Evolutionary conservation across 2,888 invertebrate species (phyloP), one percentile per base, ranked within the genome.

Genomic region (Sepiola atlantica): DNA sequence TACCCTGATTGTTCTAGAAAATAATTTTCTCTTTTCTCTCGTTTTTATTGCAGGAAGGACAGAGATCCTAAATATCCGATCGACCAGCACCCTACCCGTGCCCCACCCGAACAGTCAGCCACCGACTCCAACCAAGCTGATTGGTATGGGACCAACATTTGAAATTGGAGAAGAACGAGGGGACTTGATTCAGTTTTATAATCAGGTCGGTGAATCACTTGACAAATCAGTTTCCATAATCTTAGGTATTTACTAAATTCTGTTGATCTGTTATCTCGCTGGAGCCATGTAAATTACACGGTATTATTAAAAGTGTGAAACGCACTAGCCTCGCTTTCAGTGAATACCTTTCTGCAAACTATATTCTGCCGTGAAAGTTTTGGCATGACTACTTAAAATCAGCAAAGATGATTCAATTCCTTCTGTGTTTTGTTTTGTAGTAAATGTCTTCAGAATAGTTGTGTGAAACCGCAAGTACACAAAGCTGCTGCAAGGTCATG

Each of bases 161-260:
- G 97, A 97, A 94, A 96, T 96, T 95, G 96, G 96, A 91, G 97
- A 97, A 94, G 98, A 98, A 96, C 98, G 98, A 96, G 99, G 98
- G 28, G 99, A 99, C 97, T 98, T 99, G 95, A 99, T 99, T 96
- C 98, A 98, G 97, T 99, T 99, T 97, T 99, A 99, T 97, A 99
- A 99, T 97, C 94, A 95, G 95, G 97, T 97, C 94, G 95, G 96
- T 95, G 32, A 55, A 3, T n/a, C 3, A 35, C 21, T 61, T 35
- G 14, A 90, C n/a, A 54, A 32, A 35, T 77, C 14, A 32, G 0
- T 32, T 28, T 77, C 35, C 55, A 24, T 91, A 91, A 35, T 24
- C 57, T 57, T 57, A 20, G 20, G 21, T 21, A n/a, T 54, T 21
- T 61, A 14, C 55, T 91, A 28, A 16, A 55, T 55, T 21, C 10